Evolutionary conservation across 2,797 vertebrate genomes (phyloP).

Genomic region (Enteromius afrohamiltoni): DNA sequence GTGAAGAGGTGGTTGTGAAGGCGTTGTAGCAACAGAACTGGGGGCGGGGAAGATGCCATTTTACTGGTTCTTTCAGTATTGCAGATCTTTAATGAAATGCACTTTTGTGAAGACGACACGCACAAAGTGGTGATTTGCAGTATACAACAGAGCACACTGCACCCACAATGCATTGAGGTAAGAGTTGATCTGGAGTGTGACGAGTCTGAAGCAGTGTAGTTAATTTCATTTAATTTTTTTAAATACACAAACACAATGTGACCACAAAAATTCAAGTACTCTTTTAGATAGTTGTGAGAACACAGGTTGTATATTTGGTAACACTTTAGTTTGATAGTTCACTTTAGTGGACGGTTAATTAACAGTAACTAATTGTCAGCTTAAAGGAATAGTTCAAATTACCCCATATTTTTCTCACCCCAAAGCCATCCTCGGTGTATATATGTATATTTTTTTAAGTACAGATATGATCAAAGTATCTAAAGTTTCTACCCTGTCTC

Average conservation of each 20-base stretch:
- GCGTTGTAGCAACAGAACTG: background rate
- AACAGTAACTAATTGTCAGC: too few species aligned
- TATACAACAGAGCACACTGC: background rate
- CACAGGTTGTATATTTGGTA: too few species aligned
- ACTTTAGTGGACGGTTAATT: too few species aligned
- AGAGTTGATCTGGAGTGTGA: too few species aligned
- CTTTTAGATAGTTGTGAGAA: too few species aligned
- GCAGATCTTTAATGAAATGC: background rate
- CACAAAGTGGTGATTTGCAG: background rate
- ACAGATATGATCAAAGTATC: background rate
- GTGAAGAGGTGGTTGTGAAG: background rate
- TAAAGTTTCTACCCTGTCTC: conserved; percentile 5
- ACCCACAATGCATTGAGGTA: background rate
- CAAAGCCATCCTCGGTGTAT: too few species aligned
- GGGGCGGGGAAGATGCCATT: conserved; percentile 13
- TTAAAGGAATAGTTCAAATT: too few species aligned
- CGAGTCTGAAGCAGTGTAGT: background rate
- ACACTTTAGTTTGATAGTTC: too few species aligned
- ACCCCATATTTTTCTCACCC: too few species aligned
- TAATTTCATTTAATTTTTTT: too few species aligned
- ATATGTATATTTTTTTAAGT: background rate
- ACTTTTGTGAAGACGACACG: background rate
- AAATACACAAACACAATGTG: too few species aligned
- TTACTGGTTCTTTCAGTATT: background rate
- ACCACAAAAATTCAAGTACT: too few species aligned